Conservation (phyloP, 2,888 invertebrate species). For the Eristalis tenax region DNA sequence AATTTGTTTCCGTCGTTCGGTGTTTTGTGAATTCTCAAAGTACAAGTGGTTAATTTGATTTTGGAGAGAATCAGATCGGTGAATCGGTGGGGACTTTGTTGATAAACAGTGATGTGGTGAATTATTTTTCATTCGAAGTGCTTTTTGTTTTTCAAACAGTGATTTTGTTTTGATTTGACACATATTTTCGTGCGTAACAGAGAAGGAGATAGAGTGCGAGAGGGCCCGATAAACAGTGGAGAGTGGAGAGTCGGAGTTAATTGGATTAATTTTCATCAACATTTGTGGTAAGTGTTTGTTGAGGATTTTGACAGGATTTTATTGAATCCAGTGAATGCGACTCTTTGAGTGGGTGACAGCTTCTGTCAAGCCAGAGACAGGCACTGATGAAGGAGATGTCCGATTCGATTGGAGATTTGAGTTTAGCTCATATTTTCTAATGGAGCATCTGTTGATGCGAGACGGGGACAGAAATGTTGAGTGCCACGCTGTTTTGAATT, state of each 20-base stretch:
- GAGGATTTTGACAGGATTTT: not conserved
- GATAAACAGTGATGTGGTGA: constrained; percentile 25
- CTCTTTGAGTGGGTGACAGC: not conserved
- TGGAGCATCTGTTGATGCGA: not conserved
- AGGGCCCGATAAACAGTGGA: not conserved
- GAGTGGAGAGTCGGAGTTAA: constrained; percentile 11
- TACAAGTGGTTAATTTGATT: not conserved
- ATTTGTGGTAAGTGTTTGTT: constrained; percentile 24
- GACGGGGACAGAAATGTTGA: no score
- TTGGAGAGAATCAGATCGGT: constrained; percentile 9
- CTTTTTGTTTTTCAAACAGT: not conserved
- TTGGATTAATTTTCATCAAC: constrained; percentile 42
- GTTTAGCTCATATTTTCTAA: not conserved
- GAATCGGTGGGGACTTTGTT: constrained; percentile 9
- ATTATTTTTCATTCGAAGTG: not conserved
- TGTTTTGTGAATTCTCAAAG: constrained; percentile 1
- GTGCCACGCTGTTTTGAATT: no score
- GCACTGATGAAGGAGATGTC: not conserved
- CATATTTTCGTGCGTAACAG: not conserved
- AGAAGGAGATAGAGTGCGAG: not conserved
- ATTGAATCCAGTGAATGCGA: not conserved
- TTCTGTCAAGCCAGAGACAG: not conserved
- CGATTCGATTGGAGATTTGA: not conserved
- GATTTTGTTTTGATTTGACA: constrained; percentile 8
- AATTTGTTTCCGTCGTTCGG: no score